Conservation (phyloP, 2,113 vertebrate species). For the Cynopterus brachyotis region DNA sequence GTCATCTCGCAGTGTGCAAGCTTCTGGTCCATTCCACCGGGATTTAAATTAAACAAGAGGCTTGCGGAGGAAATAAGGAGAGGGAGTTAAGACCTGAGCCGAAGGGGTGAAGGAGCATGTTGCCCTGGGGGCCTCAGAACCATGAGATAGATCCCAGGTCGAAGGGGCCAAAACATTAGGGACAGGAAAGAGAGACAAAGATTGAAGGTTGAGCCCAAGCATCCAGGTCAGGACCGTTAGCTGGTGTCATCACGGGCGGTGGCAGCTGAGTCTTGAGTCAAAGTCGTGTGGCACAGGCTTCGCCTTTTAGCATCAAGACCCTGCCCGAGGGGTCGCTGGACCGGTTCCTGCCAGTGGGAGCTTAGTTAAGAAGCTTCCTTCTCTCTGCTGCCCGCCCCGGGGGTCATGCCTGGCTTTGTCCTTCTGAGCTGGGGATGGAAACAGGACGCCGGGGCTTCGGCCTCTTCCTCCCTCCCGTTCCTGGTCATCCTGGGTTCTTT, state of each 20-base stretch:
- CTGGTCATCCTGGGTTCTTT: not conserved
- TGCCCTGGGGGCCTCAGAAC: not conserved
- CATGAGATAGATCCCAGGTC: not conserved
- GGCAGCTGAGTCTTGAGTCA: too few species aligned
- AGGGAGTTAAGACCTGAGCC: not conserved
- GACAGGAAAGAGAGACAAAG: not conserved
- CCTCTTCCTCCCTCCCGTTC: not conserved
- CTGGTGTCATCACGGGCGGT: not conserved
- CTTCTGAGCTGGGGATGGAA: not conserved
- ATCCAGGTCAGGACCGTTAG: fast-evolving
- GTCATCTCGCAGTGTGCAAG: fast-evolving
- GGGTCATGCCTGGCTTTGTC: not conserved
- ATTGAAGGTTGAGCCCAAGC: not conserved
- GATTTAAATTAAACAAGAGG: not conserved
- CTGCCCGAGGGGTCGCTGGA: not conserved
- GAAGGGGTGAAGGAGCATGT: not conserved
- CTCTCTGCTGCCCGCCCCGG: not conserved
- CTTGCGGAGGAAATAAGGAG: not conserved
- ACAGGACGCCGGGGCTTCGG: not conserved
- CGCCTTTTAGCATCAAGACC: too few species aligned
- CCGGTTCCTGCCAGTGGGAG: fast-evolving
- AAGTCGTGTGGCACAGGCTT: not conserved
- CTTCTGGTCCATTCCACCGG: not conserved
- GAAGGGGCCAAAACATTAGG: not conserved
- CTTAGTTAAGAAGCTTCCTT: not conserved